Percentiles rank a stretch among this genome's conserved stretches.
Conservation (phyloP, 2,888 invertebrate species). For the Eilema griseolum region DNA sequence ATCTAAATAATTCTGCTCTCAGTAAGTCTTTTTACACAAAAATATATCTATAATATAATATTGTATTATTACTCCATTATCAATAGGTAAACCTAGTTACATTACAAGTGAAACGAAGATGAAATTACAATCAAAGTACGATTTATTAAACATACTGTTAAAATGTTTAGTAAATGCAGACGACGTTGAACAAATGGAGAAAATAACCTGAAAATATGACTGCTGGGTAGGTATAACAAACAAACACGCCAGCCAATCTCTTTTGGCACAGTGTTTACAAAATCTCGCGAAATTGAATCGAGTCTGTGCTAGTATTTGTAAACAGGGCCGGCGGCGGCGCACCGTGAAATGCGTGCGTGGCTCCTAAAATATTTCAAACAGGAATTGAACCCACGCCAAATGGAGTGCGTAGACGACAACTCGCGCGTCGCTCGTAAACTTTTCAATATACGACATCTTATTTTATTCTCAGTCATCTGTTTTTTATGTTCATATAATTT, state of each 20-base stretch:
- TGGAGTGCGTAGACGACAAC: conserved; percentile 83
- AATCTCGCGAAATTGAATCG: conserved; percentile 80
- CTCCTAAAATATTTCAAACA: conserved; percentile 84
- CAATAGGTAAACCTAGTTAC: background rate
- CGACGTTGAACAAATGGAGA: conserved; percentile 44
- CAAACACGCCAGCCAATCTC: conserved; percentile 69
- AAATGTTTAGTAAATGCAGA: conserved; percentile 56
- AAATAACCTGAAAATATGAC: conserved; percentile 50
- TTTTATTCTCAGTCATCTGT: conserved; percentile 75
- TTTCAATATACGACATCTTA: conserved; percentile 80
- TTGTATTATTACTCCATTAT: background rate
- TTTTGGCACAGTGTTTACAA: conserved; percentile 81
- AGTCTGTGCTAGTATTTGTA: conserved; percentile 84
- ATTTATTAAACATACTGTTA: conserved; percentile 51
- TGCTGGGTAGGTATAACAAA: conserved; percentile 55
- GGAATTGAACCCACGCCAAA: conserved; percentile 84
- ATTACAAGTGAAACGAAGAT: background rate
- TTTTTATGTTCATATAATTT: conserved; percentile 76
- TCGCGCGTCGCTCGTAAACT: conserved; percentile 79
- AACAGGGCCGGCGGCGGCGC: conserved; percentile 71
- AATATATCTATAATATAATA: too few relatives aligned
- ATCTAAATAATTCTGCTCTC: background rate
- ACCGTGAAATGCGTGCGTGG: conserved; percentile 70
- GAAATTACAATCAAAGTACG: conserved; percentile 32
- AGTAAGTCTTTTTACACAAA: background rate